Percentiles rank a stretch among this genome's conserved stretches.
Evolutionary conservation across 1,140 invertebrate species (phyloP).

Genomic region (Ectropis grisescens): DNA sequence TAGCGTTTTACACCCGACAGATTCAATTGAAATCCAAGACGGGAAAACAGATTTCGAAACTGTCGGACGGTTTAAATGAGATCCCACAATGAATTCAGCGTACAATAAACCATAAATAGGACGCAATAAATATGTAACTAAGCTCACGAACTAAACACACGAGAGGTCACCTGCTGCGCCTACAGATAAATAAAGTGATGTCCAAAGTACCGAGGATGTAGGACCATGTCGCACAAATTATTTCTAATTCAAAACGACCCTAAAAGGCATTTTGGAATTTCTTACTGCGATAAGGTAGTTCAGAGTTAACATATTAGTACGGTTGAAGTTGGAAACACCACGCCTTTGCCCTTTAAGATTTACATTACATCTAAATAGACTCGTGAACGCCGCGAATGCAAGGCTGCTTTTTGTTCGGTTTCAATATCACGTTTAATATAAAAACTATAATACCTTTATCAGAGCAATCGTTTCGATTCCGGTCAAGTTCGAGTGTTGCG

Average conservation of each 20-base stretch:
- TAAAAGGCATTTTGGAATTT: no score
- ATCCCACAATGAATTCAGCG: neutral
- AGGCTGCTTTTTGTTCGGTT: constrained; percentile 16
- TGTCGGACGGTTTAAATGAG: neutral
- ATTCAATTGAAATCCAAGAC: no score
- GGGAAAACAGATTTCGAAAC: neutral
- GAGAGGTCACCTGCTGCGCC: constrained; percentile 58
- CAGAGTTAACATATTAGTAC: no score
- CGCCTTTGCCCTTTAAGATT: constrained; percentile 58
- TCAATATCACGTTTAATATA: constrained; percentile 5
- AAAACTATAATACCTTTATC: no score
- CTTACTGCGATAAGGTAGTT: no score
- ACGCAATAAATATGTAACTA: constrained; percentile 44
- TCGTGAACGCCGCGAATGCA: constrained; percentile 25
- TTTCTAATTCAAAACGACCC: no score
- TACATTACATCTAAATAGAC: constrained; percentile 49
- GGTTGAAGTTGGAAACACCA: constrained; percentile 50
- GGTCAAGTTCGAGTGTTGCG: no score
- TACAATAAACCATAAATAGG: no score
- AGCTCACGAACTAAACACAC: constrained; percentile 52
- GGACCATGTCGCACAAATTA: no score
- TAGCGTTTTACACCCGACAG: no score
- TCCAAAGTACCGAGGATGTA: no score
- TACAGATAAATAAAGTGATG: constrained; percentile 58
- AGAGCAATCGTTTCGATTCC: no score